These are phyloP conservation scores for Polydrusus cervinus DNA, from an alignment of 2,888 invertebrate genomes.

Conservation along the genomic window DNA sequence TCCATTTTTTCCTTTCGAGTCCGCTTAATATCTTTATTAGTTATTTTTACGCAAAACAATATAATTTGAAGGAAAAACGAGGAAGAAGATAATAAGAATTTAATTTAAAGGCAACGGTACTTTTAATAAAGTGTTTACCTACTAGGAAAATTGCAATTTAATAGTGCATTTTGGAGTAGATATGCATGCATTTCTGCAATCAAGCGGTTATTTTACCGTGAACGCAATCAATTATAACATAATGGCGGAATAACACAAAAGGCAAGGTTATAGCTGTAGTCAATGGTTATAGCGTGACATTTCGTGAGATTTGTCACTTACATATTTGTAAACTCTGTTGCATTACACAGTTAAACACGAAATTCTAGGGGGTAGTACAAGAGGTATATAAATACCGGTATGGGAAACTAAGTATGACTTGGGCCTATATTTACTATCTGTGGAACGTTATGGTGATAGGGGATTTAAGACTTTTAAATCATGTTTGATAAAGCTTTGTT, in stretches of 20 bases:
- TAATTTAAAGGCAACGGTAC: background rate
- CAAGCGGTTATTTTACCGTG: constrained; percentile 18
- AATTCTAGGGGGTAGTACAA: too few relatives aligned
- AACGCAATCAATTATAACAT: constrained; percentile 25
- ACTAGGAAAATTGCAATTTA: background rate
- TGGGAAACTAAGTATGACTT: too few relatives aligned
- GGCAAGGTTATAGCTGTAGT: background rate
- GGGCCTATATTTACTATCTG: too few relatives aligned
- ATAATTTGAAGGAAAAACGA: background rate
- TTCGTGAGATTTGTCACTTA: background rate
- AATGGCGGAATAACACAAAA: constrained; percentile 19
- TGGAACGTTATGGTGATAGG: too few relatives aligned
- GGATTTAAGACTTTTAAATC: too few relatives aligned
- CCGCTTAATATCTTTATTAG: too few relatives aligned
- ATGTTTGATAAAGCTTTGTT: too few relatives aligned
- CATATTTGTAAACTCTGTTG: background rate
- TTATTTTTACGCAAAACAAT: background rate
- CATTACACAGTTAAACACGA: background rate
- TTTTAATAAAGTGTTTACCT: constrained; percentile 1
- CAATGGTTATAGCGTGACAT: constrained; percentile 7
- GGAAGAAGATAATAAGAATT: background rate
- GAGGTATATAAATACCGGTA: too few relatives aligned
- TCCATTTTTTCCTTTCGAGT: too few relatives aligned
- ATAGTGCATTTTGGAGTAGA: background rate
- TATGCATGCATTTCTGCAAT: constrained; percentile 13